A percentile compares a stretch with the other conserved stretches of the same genome.
phyloP scores from a whole-genome alignment of 2,797 vertebrate genomes.

The Takifugu rubripes region DNA sequence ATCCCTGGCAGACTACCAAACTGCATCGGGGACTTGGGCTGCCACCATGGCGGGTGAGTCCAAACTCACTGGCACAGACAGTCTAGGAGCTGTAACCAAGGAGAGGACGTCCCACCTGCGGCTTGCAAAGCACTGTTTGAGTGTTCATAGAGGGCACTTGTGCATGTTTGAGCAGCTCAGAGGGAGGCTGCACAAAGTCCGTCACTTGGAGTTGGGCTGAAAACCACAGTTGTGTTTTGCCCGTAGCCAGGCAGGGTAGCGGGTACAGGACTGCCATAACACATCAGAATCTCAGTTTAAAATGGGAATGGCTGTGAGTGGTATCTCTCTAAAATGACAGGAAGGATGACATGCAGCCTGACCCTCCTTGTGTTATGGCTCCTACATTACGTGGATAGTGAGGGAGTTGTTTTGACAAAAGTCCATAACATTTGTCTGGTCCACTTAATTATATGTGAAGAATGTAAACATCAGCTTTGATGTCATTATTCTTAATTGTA shows the following conservation, averaged over 20 bases:
- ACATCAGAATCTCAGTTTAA: background rate
- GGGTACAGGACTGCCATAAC: background rate
- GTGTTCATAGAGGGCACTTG: background rate
- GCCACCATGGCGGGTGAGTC: conserved; percentile 79
- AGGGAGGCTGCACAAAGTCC: background rate
- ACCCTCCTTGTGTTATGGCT: conserved; percentile 68
- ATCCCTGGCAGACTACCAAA: conserved; percentile 82
- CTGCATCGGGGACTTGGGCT: conserved; percentile 76
- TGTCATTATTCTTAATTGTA: conserved; percentile 7
- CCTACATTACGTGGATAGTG: conserved; percentile 41
- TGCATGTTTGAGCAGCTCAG: background rate
- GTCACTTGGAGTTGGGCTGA: background rate
- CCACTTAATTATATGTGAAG: background rate
- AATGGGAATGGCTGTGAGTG: background rate
- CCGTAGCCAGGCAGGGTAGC: background rate
- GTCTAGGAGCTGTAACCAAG: conserved; percentile 68
- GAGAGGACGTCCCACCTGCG: conserved; percentile 47
- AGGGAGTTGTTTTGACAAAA: conserved; percentile 26
- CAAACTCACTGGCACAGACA: conserved; percentile 62
- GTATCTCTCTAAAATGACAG: background rate
- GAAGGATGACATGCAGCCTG: conserved; percentile 10
- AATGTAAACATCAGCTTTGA: background rate
- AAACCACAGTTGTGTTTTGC: background rate
- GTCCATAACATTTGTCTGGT: conserved; percentile 20
- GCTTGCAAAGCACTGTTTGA: background rate